Conservation (phyloP, 2,888 invertebrate genomes). For the Amphipyra berbera region DNA sequence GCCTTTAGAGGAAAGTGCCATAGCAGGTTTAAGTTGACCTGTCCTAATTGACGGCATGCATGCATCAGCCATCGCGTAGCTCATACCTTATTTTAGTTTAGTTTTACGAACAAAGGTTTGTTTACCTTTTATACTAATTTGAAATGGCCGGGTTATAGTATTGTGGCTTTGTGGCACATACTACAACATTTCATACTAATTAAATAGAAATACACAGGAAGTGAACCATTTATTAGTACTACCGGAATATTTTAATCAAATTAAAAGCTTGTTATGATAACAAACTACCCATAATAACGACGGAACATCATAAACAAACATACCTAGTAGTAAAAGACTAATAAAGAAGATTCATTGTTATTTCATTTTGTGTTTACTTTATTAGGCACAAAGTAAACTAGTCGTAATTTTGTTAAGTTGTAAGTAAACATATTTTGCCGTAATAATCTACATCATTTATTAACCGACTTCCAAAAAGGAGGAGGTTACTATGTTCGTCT, state of each 20-base stretch:
- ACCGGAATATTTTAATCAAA: constrained; percentile 21
- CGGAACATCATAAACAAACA: constrained; percentile 10
- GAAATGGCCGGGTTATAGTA: no score
- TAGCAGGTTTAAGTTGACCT: no score
- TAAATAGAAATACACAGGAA: background rate
- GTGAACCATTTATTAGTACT: background rate
- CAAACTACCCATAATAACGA: background rate
- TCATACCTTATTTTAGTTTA: no score
- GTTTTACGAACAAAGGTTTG: no score
- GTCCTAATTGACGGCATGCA: no score
- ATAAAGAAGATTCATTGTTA: constrained; percentile 18
- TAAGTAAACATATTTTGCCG: background rate
- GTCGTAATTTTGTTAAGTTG: background rate
- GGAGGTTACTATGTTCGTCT: no score
- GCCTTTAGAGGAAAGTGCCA: no score
- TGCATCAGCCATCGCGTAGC: no score
- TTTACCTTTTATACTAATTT: no score
- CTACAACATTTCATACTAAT: background rate
- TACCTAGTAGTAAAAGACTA: constrained; percentile 4
- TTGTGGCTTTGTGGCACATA: no score
- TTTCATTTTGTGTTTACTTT: constrained; percentile 14
- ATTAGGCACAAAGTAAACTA: background rate
- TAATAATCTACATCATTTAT: background rate
- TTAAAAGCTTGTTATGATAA: constrained; percentile 11
- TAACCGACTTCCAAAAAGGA: no score